Conservation (phyloP, 2,888 invertebrate genomes). For the Mystacides longicornis region DNA sequence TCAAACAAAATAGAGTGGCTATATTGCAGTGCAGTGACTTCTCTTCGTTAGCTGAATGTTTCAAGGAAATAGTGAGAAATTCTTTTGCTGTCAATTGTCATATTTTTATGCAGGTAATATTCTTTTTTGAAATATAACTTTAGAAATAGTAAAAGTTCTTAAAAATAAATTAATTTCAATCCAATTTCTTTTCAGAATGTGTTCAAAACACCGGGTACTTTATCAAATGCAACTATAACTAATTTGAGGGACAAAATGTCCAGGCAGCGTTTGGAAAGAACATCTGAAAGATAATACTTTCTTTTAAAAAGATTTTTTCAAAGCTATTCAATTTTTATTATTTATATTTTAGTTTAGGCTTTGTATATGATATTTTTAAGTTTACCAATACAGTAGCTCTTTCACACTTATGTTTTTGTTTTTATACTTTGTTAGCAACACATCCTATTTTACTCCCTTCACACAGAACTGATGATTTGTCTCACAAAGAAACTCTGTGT, state of each 20-base stretch:
- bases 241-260: slow-evolving; percentile 54
- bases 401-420: too few relatives aligned
- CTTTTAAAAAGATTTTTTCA: neutral
- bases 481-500: too few relatives aligned
- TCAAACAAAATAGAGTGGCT: slow-evolving; percentile 61
- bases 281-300: slow-evolving; percentile 2
- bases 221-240: slow-evolving; percentile 58
- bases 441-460: too few relatives aligned
- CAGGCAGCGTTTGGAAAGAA: slow-evolving; percentile 42
- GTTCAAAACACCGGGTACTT: slow-evolving; percentile 73
- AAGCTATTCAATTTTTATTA: too few relatives aligned
- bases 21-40: slow-evolving; percentile 76
- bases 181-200: slow-evolving; percentile 55
- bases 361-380: too few relatives aligned
- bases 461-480: too few relatives aligned
- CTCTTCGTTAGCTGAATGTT: slow-evolving; percentile 70
- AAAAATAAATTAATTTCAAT: neutral
- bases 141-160: neutral
- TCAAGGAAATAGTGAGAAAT: slow-evolving; percentile 74
- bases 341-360: too few relatives aligned
- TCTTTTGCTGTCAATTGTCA: slow-evolving; percentile 78
- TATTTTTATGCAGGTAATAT: slow-evolving; percentile 71
- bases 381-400: too few relatives aligned
- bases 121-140: neutral
- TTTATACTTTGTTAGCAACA: too few relatives aligned